phyloP scores from a whole-genome alignment of 2,797 vertebrate genomes.

The Liasis olivaceus region DNA sequence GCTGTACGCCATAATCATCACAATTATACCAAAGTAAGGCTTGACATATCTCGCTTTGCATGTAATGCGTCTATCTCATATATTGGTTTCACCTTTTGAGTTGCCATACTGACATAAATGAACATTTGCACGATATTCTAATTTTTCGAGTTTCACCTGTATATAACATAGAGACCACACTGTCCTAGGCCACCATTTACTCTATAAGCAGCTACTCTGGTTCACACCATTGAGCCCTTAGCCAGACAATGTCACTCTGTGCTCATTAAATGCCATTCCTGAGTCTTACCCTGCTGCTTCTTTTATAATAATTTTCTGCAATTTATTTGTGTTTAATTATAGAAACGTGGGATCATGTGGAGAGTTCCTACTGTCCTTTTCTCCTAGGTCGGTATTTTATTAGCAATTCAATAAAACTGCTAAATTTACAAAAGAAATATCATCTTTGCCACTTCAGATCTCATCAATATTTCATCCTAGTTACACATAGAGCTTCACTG shows the following conservation, averaged over 20 bases:
- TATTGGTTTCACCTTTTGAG: too few relatives aligned
- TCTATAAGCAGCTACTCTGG: neutral
- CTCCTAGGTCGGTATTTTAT: slow-evolving; percentile 29
- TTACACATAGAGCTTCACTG: slow-evolving; percentile 32
- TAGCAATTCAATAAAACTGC: slow-evolving; percentile 35
- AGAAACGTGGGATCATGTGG: neutral
- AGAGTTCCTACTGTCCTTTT: slow-evolving; percentile 11
- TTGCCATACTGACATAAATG: too few relatives aligned
- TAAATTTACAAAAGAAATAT: slow-evolving; percentile 41
- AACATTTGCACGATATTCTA: too few relatives aligned
- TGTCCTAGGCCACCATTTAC: neutral
- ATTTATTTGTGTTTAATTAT: slow-evolving; percentile 6
- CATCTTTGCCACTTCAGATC: slow-evolving; percentile 30
- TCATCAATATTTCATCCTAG: slow-evolving; percentile 35
- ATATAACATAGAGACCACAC: neutral
- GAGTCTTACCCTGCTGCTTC: neutral
- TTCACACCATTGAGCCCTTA: neutral
- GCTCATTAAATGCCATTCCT: neutral
- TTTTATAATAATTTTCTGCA: neutral
- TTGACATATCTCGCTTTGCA: too few relatives aligned
- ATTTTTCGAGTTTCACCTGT: too few relatives aligned
- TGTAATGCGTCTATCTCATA: too few relatives aligned
- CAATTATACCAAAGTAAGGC: too few relatives aligned
- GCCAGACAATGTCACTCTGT: neutral
- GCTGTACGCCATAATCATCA: too few relatives aligned